Evolutionary conservation across 2,888 invertebrate species (phyloP).

Genomic region (Stenurella melanura): DNA sequence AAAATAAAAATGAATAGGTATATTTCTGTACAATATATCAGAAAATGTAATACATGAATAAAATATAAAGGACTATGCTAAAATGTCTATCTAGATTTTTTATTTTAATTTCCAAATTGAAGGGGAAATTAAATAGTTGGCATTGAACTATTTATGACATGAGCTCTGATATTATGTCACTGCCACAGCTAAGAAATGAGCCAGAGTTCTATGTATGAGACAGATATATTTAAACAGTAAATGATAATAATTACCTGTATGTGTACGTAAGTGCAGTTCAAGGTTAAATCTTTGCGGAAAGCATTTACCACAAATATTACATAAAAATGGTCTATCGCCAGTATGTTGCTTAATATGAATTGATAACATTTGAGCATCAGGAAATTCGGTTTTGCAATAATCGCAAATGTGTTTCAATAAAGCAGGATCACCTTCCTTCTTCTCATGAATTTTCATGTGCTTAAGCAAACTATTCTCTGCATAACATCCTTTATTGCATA

Average conservation of each 20-base stretch:
- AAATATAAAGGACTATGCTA: too few species aligned
- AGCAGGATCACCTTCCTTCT: constrained; percentile 72
- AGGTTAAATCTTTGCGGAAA: constrained; percentile 73
- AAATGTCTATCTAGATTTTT: too few species aligned
- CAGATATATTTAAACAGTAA: too few species aligned
- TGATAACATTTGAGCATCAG: constrained; percentile 68
- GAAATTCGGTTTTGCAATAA: constrained; percentile 73
- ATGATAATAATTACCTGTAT: constrained; percentile 72
- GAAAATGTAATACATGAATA: too few species aligned
- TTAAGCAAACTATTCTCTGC: constrained; percentile 73
- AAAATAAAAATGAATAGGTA: constrained; percentile 34
- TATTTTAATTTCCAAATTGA: too few species aligned
- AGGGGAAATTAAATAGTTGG: too few species aligned
- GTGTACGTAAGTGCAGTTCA: constrained; percentile 72
- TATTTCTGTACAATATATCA: too few species aligned
- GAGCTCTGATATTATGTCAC: too few species aligned
- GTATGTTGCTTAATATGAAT: constrained; percentile 73
- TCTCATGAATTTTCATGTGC: constrained; percentile 74
- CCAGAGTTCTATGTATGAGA: too few species aligned
- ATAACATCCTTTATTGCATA: constrained; percentile 71
- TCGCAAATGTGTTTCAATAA: constrained; percentile 73
- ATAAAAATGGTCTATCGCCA: constrained; percentile 72
- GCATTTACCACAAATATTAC: constrained; percentile 72
- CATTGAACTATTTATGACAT: too few species aligned
- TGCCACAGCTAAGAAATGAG: too few species aligned